phyloP scores from a whole-genome alignment of 2,797 vertebrate species.

The Garrulus glandarius region DNA sequence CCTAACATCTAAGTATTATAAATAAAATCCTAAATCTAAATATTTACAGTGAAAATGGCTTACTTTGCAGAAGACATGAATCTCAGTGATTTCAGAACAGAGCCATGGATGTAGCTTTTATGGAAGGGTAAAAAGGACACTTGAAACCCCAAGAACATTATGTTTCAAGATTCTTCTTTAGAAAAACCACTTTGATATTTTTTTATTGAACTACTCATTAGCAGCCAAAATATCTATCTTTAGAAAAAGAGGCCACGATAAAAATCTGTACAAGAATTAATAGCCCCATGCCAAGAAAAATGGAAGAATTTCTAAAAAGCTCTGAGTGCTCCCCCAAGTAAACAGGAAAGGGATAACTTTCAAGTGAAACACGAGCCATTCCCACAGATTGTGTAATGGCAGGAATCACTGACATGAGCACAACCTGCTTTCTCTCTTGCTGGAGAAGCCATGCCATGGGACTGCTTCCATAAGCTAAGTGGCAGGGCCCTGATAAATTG shows the following conservation, averaged over 20 bases:
- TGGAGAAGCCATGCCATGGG: background rate
- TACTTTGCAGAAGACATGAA: background rate
- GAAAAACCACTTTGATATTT: background rate
- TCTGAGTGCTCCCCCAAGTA: background rate
- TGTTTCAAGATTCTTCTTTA: background rate
- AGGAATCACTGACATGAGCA: background rate
- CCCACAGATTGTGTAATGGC: background rate
- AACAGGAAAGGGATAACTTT: slow-evolving; percentile 15
- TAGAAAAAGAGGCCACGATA: background rate
- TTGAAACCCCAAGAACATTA: background rate
- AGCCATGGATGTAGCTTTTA: background rate
- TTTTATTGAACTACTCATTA: background rate
- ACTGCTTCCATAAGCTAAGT: background rate
- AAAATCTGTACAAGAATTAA: slow-evolving; percentile 11
- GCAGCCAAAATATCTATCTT: background rate
- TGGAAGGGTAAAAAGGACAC: background rate
- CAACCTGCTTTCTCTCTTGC: background rate
- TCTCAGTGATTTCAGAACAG: background rate
- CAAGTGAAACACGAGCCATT: background rate
- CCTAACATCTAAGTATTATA: background rate
- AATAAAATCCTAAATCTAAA: slow-evolving; percentile 16
- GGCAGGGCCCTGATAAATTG: background rate
- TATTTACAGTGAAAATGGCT: background rate
- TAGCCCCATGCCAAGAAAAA: background rate
- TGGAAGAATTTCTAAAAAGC: background rate